phyloP scores from a whole-genome alignment of 1,140 invertebrate species.

The Latrodectus geometricus region DNA sequence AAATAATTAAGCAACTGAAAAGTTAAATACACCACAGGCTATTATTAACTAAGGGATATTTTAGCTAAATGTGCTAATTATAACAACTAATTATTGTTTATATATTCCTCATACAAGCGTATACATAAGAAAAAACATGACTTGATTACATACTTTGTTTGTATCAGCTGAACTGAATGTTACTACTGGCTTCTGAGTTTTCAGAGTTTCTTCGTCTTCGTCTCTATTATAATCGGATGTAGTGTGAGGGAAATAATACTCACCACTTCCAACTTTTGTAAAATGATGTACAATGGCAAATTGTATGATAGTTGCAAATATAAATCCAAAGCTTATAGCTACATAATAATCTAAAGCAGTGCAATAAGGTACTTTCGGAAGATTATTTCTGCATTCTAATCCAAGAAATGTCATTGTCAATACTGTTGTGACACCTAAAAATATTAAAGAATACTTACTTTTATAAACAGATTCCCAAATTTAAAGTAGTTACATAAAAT shows the following conservation, averaged over 20 bases:
- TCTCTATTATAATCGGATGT: constrained; percentile 16
- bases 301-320: constrained; percentile 87
- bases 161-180: constrained; percentile 16
- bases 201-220: constrained; percentile 45
- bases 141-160: constrained; percentile 6
- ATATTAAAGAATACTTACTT: no score
- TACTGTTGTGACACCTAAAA: constrained; percentile 84
- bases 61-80: not conserved
- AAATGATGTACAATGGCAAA: constrained; percentile 91
- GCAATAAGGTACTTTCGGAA: constrained; percentile 88
- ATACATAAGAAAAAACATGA: not conserved
- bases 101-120: not conserved
- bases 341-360: constrained; percentile 90
- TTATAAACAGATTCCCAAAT: no score
- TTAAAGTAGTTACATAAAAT: no score
- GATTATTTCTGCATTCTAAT: constrained; percentile 84
- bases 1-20: no score
- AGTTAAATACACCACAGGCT: no score
- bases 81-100: not conserved
- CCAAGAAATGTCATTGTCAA: constrained; percentile 90
- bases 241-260: constrained; percentile 77
- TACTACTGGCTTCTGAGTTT: constrained; percentile 12
- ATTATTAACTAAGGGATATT: not conserved
- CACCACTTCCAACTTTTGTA: constrained; percentile 88
- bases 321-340: constrained; percentile 86